These are phyloP conservation scores for Ctena decussata DNA, from an alignment of 2,888 invertebrate species.

Conservation along the genomic window DNA sequence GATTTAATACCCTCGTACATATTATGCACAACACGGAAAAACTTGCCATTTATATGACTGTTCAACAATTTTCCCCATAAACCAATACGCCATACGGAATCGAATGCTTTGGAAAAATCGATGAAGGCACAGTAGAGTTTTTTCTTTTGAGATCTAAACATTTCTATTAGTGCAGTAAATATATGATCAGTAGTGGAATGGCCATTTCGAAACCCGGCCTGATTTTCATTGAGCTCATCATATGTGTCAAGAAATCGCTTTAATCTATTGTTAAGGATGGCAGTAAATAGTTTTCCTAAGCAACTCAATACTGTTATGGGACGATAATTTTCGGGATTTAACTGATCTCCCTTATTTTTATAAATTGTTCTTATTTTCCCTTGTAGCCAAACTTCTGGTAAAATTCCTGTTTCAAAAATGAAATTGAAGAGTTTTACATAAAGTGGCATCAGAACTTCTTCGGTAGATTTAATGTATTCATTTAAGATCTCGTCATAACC, in stretches of 20 bases:
- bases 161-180: conserved; percentile 18
- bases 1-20: conserved; percentile 46
- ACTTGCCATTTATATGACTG: conserved; percentile 30
- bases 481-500: not conserved
- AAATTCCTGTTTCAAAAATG: conserved; percentile 20
- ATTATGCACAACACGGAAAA: conserved; percentile 33
- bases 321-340: conserved; percentile 23
- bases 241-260: conserved; percentile 21
- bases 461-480: not conserved
- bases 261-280: no score
- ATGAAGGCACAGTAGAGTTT: conserved; percentile 25
- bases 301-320: conserved; percentile 29
- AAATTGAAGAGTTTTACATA: conserved; percentile 16
- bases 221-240: conserved; percentile 9
- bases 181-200: conserved; percentile 33
- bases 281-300: conserved; percentile 26
- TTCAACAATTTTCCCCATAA: conserved; percentile 28
- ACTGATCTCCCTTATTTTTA: conserved; percentile 14
- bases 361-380: conserved; percentile 22
- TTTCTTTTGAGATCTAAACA: not conserved
- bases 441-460: not conserved
- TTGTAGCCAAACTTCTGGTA: conserved; percentile 18
- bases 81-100: conserved; percentile 31
- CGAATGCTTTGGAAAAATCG: no score
- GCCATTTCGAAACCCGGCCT: conserved; percentile 32